These are phyloP conservation scores for Helicoverpa zea DNA, from an alignment of 1,140 invertebrate genomes.

Conservation along the genomic window DNA sequence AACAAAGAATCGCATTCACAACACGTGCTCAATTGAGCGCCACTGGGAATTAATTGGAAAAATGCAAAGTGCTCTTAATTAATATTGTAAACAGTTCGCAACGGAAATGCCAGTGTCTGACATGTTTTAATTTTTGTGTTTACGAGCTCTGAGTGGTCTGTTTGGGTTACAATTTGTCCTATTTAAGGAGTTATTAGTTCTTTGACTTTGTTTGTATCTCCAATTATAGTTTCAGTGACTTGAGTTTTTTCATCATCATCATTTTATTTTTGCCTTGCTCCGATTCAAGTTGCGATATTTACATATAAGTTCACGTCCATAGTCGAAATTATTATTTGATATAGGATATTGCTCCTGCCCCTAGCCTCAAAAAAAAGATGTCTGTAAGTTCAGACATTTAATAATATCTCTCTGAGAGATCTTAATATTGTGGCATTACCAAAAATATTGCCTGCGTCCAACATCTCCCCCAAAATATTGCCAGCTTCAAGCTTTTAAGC, in stretches of 20 bases:
- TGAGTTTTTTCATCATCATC: neutral
- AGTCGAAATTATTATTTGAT: too few species aligned
- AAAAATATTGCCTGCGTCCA: neutral
- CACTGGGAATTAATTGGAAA: conserved; percentile 37
- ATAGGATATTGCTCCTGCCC: too few species aligned
- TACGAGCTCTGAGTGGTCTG: neutral
- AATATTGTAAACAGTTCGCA: conserved; percentile 47
- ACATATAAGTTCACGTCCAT: too few species aligned
- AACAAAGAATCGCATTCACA: conserved; percentile 34
- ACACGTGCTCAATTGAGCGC: conserved; percentile 46
- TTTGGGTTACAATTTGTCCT: conserved; percentile 3
- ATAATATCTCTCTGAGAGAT: neutral
- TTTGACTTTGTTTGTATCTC: neutral
- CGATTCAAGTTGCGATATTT: too few species aligned
- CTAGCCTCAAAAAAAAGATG: too few species aligned
- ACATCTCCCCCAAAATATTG: neutral
- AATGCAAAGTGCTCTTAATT: conserved; percentile 39
- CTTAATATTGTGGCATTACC: neutral
- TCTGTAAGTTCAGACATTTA: too few species aligned
- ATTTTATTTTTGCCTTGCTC: neutral
- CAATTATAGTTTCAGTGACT: neutral
- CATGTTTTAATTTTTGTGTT: conserved; percentile 39
- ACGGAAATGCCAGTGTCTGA: conserved; percentile 45
- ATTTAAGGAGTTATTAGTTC: neutral
- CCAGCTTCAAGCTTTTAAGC: conserved; percentile 1